Conservation (phyloP, 2,888 invertebrate species). For the Nomada fucata region DNA sequence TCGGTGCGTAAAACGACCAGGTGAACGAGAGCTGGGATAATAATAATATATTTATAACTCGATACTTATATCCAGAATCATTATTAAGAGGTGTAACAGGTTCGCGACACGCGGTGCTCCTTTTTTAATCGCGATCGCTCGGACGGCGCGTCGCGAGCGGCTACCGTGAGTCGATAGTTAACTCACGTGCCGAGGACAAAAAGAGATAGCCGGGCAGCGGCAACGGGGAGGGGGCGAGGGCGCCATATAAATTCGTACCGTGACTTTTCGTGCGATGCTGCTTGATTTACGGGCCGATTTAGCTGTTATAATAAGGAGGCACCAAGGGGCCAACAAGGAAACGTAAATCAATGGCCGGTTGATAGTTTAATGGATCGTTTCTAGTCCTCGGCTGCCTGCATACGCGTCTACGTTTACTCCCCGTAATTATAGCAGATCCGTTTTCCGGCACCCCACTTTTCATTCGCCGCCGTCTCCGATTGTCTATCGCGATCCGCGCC, state of each 20-base stretch:
- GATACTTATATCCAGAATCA: not conserved
- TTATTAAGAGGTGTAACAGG: not conserved
- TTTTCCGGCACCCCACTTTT: slow-evolving; percentile 50
- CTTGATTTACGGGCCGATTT: slow-evolving; percentile 62
- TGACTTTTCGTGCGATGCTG: slow-evolving; percentile 42
- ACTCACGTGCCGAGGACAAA: not conserved
- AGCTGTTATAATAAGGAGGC: slow-evolving; percentile 60
- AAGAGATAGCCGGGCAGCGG: not conserved
- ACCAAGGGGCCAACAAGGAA: slow-evolving; percentile 51
- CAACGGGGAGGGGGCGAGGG: not conserved
- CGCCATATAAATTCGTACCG: slow-evolving; percentile 48
- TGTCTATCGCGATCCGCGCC: slow-evolving; percentile 1
- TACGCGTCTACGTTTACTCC: slow-evolving; percentile 42
- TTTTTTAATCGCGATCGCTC: not conserved
- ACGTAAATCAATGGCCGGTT: slow-evolving; percentile 67
- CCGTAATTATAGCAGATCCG: slow-evolving; percentile 55
- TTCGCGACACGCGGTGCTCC: not conserved
- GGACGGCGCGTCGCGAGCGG: not conserved
- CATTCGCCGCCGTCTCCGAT: slow-evolving; percentile 26
- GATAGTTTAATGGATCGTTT: slow-evolving; percentile 69
- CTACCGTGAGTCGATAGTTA: not conserved
- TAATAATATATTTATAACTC: too few relatives aligned
- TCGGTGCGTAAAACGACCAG: too few relatives aligned
- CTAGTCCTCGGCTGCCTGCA: slow-evolving; percentile 30
- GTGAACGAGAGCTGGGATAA: too few relatives aligned